Base-by-base conservation (phyloP, 2,888 invertebrate species). In the Ennomos fuscantarius region DNA sequence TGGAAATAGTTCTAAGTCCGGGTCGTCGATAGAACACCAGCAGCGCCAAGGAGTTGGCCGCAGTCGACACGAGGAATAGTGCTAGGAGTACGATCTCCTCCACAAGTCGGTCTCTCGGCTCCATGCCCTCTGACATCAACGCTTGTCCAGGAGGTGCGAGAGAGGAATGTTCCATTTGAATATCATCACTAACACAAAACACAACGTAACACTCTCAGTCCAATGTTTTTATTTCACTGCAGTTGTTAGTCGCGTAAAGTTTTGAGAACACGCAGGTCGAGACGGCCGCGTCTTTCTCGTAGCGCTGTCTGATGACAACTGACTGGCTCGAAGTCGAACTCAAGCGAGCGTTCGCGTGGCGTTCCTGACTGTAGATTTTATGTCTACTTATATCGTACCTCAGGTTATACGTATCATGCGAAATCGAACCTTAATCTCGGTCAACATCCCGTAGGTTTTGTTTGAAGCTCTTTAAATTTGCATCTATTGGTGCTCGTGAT, bases 1-100 rank as follows among this genome's bases (percentile, higher is more conserved):
- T 96, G 57, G 96, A 96, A 72, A 96, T 94, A 66, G 96, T 96
- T 75, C 96, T 93, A 46, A 96, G 89, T 45, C 95, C 94, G 48
- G 96, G 95, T 68, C 95, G 93, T 72, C 95, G 93, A 80, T 95
- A 94, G 87, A 96, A 96, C 47, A 96, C 95, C 68, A 96, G 87
- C 68, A 96, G 92, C 55, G 96, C 94, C 68, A 95, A 93, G 46
- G 94, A 93, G 81, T 96, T 96, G 74, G 95, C 95, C 59, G 95
- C 93, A 53, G 96, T 93, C 55, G 96, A 95, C 69, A 95, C 93
- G 76, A 94, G 86, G 79, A 94, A 93, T 70, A 94, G 81, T 59
- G 85, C 85, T 69, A 92, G 89, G 85, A 92, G 91, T 62, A 90
- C 77, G 62, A 91, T 86, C 86, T 91, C 89, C 87, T 90, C 92